Evolutionary conservation across 1,140 invertebrate species (phyloP).

Genomic region (Mycetomoellerius zeteki): DNA sequence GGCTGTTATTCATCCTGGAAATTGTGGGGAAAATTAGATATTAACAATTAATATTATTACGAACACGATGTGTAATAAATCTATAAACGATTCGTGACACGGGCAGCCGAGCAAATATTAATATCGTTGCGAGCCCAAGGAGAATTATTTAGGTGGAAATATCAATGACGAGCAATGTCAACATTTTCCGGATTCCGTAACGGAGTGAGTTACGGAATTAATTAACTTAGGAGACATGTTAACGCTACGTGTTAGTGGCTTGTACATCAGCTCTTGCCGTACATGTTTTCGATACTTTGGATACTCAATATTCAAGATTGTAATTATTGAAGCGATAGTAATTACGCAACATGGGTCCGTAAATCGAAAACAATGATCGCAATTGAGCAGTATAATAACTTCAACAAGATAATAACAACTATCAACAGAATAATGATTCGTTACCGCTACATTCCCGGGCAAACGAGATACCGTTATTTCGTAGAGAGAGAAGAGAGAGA

Average conservation of each 20-base stretch:
- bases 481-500: too few species aligned
- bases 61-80: background rate
- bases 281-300: slow-evolving; percentile 1
- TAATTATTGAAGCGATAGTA: background rate
- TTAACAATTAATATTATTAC: slow-evolving; percentile 11
- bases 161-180: slow-evolving; percentile 27
- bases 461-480: background rate
- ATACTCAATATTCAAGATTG: background rate
- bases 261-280: background rate
- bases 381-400: background rate
- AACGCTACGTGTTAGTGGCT: background rate
- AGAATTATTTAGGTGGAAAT: slow-evolving; percentile 13
- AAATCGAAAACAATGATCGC: slow-evolving; percentile 5
- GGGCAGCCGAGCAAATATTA: slow-evolving; percentile 9
- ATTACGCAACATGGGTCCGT: background rate
- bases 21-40: slow-evolving; percentile 2
- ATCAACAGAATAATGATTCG: background rate
- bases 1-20: background rate
- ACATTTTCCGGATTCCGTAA: slow-evolving; percentile 34
- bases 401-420: background rate
- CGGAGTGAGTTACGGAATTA: slow-evolving; percentile 39
- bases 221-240: slow-evolving; percentile 42
- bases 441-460: background rate
- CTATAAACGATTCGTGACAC: background rate
- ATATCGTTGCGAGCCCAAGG: background rate